phyloP scores from a whole-genome alignment of 2,797 vertebrate species.

The Pseudochromis fuscus region DNA sequence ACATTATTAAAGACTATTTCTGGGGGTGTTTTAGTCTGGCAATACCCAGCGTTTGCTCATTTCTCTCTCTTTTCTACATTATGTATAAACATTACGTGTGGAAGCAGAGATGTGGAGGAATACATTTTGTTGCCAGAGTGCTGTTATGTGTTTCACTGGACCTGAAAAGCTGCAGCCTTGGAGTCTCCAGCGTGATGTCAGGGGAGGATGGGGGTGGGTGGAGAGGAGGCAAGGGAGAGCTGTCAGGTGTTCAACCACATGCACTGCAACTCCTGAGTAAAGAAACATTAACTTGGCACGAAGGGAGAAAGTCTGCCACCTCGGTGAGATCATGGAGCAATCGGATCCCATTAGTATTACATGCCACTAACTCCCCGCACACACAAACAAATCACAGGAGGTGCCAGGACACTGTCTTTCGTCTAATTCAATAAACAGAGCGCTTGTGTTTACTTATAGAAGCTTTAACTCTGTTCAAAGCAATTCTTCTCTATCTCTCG shows the following conservation, averaged over 20 bases:
- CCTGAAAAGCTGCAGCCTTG: slow-evolving; percentile 9
- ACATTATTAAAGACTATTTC: slow-evolving; percentile 41
- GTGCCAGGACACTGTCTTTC: slow-evolving; percentile 3
- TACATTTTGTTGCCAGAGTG: slow-evolving; percentile 32
- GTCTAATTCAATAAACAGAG: slow-evolving; percentile 51
- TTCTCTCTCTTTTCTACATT: not conserved
- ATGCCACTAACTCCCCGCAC: slow-evolving; percentile 25
- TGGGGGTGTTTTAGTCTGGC: slow-evolving; percentile 10
- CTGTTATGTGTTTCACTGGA: slow-evolving; percentile 22
- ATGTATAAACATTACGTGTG: slow-evolving; percentile 33
- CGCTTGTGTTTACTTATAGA: slow-evolving; percentile 50
- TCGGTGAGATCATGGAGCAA: slow-evolving; percentile 37
- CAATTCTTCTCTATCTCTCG: slow-evolving; percentile 33
- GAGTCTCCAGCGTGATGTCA: not conserved
- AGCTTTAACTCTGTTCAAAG: slow-evolving; percentile 43
- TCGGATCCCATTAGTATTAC: slow-evolving; percentile 61
- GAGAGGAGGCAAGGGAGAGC: slow-evolving; percentile 10
- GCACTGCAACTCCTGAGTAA: slow-evolving; percentile 25
- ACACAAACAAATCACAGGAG: slow-evolving; percentile 22
- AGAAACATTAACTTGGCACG: slow-evolving; percentile 40
- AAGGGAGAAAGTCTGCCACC: slow-evolving; percentile 35
- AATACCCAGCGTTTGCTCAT: slow-evolving; percentile 14
- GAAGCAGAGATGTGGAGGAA: slow-evolving; percentile 22
- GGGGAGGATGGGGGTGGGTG: not conserved
- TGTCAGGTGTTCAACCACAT: slow-evolving; percentile 48